A percentile compares a stretch with the other conserved stretches of the same genome.
These are phyloP conservation scores for Pungitius pungitius DNA, from an alignment of 2,113 vertebrate genomes.

Conservation along the genomic window DNA sequence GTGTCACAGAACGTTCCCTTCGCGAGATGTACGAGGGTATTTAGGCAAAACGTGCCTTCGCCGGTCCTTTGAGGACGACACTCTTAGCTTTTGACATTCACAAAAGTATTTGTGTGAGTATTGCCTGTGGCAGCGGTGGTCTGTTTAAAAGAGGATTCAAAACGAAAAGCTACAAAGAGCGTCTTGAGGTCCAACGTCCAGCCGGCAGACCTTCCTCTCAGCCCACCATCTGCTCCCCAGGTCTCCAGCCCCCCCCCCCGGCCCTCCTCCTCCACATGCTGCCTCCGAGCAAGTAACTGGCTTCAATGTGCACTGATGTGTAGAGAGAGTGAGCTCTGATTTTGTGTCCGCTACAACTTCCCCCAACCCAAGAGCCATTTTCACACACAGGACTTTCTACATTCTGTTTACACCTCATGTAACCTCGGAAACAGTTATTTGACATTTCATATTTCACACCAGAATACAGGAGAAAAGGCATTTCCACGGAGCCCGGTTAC, in stretches of 20 bases:
- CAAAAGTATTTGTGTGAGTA: not conserved
- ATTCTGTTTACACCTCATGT: not conserved
- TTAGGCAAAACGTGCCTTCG: conserved; percentile 53
- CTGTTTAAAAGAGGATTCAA: conserved; percentile 29
- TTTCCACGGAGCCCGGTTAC: not conserved
- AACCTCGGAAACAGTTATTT: conserved; percentile 14
- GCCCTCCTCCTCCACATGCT: not conserved
- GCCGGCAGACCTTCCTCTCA: conserved; percentile 66
- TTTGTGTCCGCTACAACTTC: conserved; percentile 36
- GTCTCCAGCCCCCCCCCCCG: conserved; percentile 32
- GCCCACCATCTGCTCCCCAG: conserved; percentile 71
- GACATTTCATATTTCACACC: not conserved
- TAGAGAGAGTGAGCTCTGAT: conserved; percentile 51
- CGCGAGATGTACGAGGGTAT: conserved; percentile 60
- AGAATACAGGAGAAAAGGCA: not conserved
- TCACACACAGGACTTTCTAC: conserved; percentile 25
- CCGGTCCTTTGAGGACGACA: conserved; percentile 63
- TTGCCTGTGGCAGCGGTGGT: conserved; percentile 35
- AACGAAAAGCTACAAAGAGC: conserved; percentile 57
- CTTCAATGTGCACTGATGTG: conserved; percentile 62
- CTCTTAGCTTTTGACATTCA: conserved; percentile 72
- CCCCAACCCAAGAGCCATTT: conserved; percentile 13
- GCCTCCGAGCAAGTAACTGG: conserved; percentile 52
- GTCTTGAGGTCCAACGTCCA: conserved; percentile 59
- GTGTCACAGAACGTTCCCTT: conserved; percentile 52